These are phyloP conservation scores for Xestia rhomboidea DNA, from an alignment of 2,888 invertebrate species.

Conservation along the genomic window DNA sequence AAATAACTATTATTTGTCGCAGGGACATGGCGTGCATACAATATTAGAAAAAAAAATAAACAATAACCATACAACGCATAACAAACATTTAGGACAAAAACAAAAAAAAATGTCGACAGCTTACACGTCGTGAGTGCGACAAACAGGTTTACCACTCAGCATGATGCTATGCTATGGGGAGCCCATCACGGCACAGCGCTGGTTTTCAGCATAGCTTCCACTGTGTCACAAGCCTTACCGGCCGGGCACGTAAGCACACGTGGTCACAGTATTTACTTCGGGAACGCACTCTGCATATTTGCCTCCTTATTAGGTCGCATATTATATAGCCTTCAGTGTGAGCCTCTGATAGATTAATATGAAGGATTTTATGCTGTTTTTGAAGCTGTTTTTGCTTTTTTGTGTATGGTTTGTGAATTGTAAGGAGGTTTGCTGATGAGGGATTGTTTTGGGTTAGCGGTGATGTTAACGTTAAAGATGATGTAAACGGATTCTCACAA, in stretches of 20 bases:
- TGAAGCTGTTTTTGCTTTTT: constrained; percentile 21
- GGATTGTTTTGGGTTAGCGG: background rate
- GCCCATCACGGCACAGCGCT: too few species aligned
- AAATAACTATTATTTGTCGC: too few species aligned
- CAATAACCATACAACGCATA: too few species aligned
- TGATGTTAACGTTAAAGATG: background rate
- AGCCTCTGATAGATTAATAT: constrained; percentile 49
- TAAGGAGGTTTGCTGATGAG: background rate
- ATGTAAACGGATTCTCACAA: too few species aligned
- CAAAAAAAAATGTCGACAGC: too few species aligned
- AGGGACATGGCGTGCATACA: too few species aligned
- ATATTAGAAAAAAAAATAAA: too few species aligned
- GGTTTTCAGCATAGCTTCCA: constrained; percentile 39
- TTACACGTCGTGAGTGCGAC: too few species aligned
- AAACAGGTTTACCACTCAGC: too few species aligned
- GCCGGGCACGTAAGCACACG: constrained; percentile 81
- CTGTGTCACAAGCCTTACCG: constrained; percentile 55
- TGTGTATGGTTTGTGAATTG: constrained; percentile 15
- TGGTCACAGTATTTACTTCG: constrained; percentile 87
- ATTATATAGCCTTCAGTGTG: constrained; percentile 46
- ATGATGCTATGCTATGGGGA: too few species aligned
- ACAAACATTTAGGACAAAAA: too few species aligned
- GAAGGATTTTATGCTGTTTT: constrained; percentile 33
- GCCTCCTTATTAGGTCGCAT: constrained; percentile 76
- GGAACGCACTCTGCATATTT: constrained; percentile 86